Evolutionary conservation across 2,113 vertebrate species (phyloP).

Genomic region (Ovis canadensis): DNA sequence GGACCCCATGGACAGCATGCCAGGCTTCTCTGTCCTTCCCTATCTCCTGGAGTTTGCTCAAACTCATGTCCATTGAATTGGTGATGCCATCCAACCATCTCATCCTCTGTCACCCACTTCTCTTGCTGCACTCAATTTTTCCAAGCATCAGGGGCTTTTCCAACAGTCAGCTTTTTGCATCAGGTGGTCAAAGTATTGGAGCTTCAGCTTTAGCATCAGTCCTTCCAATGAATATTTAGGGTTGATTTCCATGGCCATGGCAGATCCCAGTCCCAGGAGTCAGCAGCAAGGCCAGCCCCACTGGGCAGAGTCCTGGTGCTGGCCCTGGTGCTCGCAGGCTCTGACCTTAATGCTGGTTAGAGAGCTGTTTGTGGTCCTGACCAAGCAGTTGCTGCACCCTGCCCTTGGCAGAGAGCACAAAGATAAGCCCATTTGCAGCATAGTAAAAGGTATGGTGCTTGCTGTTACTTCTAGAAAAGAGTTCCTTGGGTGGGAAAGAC

Average conservation of each 20-base stretch:
- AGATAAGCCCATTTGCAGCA: conserved; percentile 83
- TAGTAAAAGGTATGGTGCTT: conserved; percentile 88
- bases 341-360: neutral
- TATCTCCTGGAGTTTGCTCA: neutral
- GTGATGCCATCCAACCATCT: neutral
- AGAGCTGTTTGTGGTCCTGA: neutral
- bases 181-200: neutral
- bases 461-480: conserved; percentile 89
- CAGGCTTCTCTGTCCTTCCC: neutral
- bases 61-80: neutral
- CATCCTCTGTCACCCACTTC: neutral
- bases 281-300: neutral
- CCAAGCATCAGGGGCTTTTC: neutral
- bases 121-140: neutral
- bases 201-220: neutral
- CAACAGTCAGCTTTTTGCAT: neutral
- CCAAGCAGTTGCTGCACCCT: accelerated
- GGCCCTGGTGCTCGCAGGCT: neutral
- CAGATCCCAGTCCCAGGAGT: neutral
- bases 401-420: conserved; percentile 70
- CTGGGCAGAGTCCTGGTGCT: neutral
- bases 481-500: conserved; percentile 87
- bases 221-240: neutral
- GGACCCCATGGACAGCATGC: neutral
- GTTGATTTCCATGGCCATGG: neutral